A percentile compares a stretch with the other conserved stretches of the same genome.
Conservation (phyloP, 2,113 vertebrate genomes). For the Psettodes erumei region DNA sequence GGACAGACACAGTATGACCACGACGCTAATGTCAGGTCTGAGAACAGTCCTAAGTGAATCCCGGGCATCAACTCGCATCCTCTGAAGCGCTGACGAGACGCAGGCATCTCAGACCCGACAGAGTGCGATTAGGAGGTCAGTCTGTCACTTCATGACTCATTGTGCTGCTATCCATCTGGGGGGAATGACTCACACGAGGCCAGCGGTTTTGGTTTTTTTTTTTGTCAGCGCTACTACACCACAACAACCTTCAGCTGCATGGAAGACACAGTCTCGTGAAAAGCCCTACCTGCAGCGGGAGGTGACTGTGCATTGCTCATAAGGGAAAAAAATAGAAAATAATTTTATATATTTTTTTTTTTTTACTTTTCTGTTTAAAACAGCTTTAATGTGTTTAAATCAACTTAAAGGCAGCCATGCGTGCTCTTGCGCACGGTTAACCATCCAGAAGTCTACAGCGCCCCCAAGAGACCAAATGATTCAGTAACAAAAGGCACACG, state of each 20-base stretch:
- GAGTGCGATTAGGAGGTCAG: constrained; percentile 19
- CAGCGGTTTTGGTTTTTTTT: constrained; percentile 32
- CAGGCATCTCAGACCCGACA: constrained; percentile 17
- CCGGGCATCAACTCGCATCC: background rate
- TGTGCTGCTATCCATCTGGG: constrained; percentile 11
- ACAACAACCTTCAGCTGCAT: constrained; percentile 22
- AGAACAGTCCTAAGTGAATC: constrained; percentile 25
- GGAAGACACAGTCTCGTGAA: background rate
- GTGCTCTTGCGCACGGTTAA: background rate
- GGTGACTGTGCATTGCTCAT: background rate
- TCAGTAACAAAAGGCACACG: background rate
- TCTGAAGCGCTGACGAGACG: constrained; percentile 24
- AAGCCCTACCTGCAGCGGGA: background rate
- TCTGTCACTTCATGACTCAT: constrained; percentile 39
- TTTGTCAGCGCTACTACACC: background rate
- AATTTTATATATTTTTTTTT: background rate
- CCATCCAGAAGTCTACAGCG: constrained; percentile 3
- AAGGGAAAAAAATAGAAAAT: background rate
- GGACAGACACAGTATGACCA: background rate
- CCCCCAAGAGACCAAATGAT: constrained; percentile 37
- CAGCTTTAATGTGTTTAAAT: background rate
- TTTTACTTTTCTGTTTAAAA: background rate
- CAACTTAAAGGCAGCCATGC: background rate
- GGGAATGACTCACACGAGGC: constrained; percentile 44
- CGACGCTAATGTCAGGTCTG: constrained; percentile 6